These are phyloP conservation scores for Podarcis siculus DNA, from an alignment of 2,797 vertebrate species.

Conservation along the genomic window DNA sequence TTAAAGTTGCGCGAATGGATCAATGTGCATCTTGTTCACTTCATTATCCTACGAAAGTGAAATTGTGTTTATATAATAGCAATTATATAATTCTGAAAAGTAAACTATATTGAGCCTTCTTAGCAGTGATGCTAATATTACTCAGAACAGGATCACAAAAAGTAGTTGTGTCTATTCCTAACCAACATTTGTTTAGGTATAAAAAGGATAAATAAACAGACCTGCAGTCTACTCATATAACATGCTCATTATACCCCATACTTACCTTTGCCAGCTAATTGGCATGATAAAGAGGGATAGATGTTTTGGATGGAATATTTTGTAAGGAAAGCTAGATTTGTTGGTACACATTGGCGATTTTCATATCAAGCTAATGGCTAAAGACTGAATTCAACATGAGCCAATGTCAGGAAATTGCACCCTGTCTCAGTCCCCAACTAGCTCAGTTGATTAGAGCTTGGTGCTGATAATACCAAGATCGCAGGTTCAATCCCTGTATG, in stretches of 20 bases:
- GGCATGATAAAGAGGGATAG: neutral
- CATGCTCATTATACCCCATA: neutral
- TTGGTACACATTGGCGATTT: neutral
- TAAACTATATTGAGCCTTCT: constrained; percentile 13
- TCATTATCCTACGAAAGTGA: constrained; percentile 39
- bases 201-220: neutral
- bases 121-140: neutral
- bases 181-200: neutral
- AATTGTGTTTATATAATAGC: constrained; percentile 26
- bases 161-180: neutral
- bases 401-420: neutral
- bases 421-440: neutral
- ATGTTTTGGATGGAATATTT: neutral
- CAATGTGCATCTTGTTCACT: constrained; percentile 46
- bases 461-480: too few species aligned
- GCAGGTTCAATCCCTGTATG: too few species aligned
- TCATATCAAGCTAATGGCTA: neutral
- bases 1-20: constrained; percentile 34
- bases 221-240: neutral
- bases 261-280: neutral
- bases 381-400: neutral
- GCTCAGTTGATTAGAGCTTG: too few species aligned
- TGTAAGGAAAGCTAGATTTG: neutral
- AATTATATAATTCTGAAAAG: constrained; percentile 21
- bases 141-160: neutral